These are phyloP conservation scores for Dermochelys coriacea DNA, from an alignment of 2,797 vertebrate genomes.

Conservation along the genomic window DNA sequence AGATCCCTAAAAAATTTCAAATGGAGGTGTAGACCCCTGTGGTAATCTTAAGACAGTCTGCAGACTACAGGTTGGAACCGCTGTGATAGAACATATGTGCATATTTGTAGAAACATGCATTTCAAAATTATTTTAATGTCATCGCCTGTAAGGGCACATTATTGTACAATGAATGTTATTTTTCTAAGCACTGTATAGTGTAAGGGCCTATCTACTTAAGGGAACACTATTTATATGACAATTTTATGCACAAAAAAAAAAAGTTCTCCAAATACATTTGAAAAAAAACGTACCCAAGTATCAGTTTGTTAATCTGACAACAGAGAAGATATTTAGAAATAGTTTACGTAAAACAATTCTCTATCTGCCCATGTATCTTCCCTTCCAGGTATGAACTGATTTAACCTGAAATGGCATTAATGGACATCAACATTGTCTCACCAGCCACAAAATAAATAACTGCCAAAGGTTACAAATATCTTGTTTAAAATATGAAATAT, in stretches of 20 bases:
- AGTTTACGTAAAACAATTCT: not conserved
- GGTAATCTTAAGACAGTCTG: not conserved
- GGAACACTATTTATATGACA: not conserved
- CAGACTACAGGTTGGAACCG: no score
- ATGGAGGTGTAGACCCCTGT: not conserved
- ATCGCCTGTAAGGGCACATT: not conserved
- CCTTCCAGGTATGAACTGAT: not conserved
- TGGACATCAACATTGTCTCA: not conserved
- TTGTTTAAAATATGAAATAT: constrained; percentile 44
- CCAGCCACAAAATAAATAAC: constrained; percentile 1
- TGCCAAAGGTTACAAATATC: not conserved
- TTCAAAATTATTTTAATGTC: not conserved
- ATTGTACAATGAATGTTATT: not conserved
- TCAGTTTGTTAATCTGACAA: not conserved
- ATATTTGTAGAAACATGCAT: not conserved
- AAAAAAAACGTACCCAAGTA: not conserved
- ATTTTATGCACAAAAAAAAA: not conserved
- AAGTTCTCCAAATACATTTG: not conserved
- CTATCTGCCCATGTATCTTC: not conserved
- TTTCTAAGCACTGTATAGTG: not conserved
- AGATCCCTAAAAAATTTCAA: not conserved
- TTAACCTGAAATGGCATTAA: rapidly evolving
- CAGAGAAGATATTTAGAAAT: not conserved
- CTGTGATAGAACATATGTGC: no score
- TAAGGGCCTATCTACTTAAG: not conserved